Evolutionary conservation across 2,113 vertebrate species (phyloP), one percentile per base, ranked within the genome.

Genomic region (Calidris pugnax): DNA sequence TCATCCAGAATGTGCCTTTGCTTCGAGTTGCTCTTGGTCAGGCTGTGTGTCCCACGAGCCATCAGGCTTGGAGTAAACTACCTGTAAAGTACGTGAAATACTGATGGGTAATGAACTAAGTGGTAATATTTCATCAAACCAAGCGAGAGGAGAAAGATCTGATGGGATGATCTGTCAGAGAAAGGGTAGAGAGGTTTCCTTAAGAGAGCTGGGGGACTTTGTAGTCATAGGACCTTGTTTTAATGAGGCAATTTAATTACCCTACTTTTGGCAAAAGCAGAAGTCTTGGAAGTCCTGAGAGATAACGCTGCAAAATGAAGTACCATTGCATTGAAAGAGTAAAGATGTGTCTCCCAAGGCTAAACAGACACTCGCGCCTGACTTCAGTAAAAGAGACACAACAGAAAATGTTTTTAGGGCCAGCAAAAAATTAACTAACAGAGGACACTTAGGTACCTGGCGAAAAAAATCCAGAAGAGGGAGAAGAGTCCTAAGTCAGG

Each of bases 271-370:
- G 23, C 21, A 81, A 78, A 66, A 85, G 50, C 20, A 33, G 22
- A 91, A 62, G 33, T 43, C 47, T 87, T 3, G 1, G 15, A 86
- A 66, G 28, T 87, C 56, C 39, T 85, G 57, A 67, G 62, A 75
- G 16, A 17, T 12, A 64, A 32, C 0, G 0, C 35, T 71, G 6
- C 22, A 16, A 28, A 19, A 57, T n/a, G 21, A 64, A 45, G 28
- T 51, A 56, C 26, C 0, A 2, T 28, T 59, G 24, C 47, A 21
- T 26, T 3, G 5, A 72, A 87, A 78, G 64, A 87, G 35, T 8
- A 28, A 87, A 85, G 41, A 21, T 15, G 18, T 56, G 35, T n/a
- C 87, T 76, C 18, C 12, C 2, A 27, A 14, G 22, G 28, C 63
- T 67, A 50, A n/a, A n/a, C 9, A 21, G 19, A 55, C 5, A 41